phyloP scores from a whole-genome alignment of 2,888 invertebrate genomes.

The Encarsia formosa region DNA sequence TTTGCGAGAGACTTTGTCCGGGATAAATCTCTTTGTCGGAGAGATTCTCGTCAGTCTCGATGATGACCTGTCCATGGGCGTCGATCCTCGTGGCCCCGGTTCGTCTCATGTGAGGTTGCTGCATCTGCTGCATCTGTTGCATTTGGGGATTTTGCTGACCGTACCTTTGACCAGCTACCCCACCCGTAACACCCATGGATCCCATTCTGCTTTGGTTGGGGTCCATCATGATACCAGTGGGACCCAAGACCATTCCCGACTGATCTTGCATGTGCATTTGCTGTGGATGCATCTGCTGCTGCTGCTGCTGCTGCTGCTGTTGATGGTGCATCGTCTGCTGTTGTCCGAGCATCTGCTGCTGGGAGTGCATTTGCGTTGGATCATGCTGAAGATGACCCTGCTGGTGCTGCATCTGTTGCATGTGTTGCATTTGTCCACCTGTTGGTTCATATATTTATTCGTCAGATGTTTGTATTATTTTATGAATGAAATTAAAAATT shows the following conservation, averaged over 20 bases:
- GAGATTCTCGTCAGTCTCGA: conserved; percentile 81
- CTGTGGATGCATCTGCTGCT: conserved; percentile 37
- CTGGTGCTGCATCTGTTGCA: no score
- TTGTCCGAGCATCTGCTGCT: no score
- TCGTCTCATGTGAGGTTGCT: conserved; percentile 51
- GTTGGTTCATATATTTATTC: no score
- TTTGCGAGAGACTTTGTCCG: conserved; percentile 49
- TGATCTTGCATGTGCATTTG: conserved; percentile 38
- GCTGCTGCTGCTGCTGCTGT: conserved; percentile 40
- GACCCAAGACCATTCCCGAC: conserved; percentile 15
- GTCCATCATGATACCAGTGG: conserved; percentile 2
- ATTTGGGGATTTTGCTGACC: conserved; percentile 8
- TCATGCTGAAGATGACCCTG: neutral
- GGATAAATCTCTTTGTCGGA: conserved; percentile 84
- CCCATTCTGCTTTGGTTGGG: conserved; percentile 47
- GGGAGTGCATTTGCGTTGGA: conserved; percentile 5
- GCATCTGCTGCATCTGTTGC: neutral
- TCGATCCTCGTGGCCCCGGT: conserved; percentile 55
- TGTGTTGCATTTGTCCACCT: no score
- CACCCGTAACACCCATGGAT: neutral
- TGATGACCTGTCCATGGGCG: conserved; percentile 58
- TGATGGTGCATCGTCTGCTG: neutral
- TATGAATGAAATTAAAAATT: no score
- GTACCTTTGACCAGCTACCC: conserved; percentile 19
- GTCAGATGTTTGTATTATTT: no score